A percentile compares a stretch with the other conserved stretches of the same genome.
phyloP scores from a whole-genome alignment of 2,113 vertebrate species.

The Theristicus caerulescens region DNA sequence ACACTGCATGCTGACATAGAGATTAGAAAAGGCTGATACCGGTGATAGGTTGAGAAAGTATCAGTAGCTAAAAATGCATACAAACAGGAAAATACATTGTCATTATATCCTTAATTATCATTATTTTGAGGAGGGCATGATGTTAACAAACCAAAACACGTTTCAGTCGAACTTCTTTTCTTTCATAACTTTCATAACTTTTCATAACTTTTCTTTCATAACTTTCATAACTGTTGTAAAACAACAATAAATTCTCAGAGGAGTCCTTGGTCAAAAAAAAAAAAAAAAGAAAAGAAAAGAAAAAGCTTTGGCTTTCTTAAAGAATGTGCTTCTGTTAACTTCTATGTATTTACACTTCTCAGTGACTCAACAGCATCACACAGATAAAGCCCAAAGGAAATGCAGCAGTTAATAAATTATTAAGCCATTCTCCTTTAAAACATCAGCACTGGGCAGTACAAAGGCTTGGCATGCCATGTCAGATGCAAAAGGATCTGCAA shows the following conservation, averaged over 20 bases:
- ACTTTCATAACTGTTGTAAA: too few species aligned
- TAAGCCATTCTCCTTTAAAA: conserved; percentile 57
- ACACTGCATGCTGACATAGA: neutral
- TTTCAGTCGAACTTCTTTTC: neutral
- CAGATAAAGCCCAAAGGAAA: conserved; percentile 70
- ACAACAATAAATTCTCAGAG: conserved; percentile 27
- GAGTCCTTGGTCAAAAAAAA: neutral
- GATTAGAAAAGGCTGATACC: neutral
- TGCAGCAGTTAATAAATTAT: conserved; percentile 73
- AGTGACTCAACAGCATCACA: conserved; percentile 55
- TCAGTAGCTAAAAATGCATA: neutral
- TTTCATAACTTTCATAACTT: too few species aligned
- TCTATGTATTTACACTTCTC: conserved; percentile 46
- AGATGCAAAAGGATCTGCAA: conserved; percentile 68
- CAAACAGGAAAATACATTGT: neutral
- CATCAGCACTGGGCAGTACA: conserved; percentile 61
- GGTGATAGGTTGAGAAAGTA: neutral
- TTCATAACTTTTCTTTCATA: neutral
- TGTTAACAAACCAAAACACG: neutral
- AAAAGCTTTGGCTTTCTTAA: conserved; percentile 4
- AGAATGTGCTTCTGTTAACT: conserved; percentile 27
- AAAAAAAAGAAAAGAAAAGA: neutral
- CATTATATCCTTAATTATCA: neutral
- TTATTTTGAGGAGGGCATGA: neutral
- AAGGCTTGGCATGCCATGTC: conserved; percentile 60